These are phyloP conservation scores for Onychomys arenicola DNA, from an alignment of 2,797 vertebrate genomes.

Conservation along the genomic window DNA sequence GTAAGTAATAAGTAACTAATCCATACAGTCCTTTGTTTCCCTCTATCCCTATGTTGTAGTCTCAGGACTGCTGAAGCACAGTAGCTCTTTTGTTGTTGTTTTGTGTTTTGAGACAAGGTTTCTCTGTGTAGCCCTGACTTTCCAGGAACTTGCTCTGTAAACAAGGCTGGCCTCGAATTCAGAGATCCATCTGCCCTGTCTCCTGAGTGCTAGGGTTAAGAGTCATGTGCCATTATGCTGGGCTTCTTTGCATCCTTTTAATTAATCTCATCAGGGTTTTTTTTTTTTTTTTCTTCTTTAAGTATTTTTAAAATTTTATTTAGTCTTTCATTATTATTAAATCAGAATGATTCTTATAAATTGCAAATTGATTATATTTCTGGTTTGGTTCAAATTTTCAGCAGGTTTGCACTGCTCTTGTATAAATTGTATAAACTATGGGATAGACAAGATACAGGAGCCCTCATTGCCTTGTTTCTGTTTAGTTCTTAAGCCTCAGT, in stretches of 20 bases:
- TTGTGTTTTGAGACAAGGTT: background rate
- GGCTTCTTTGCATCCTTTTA: background rate
- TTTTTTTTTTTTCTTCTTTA: background rate
- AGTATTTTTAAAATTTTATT: background rate
- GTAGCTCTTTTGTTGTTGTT: background rate
- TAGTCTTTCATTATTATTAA: constrained; percentile 24
- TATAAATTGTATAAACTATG: background rate
- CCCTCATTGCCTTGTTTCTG: constrained; percentile 15
- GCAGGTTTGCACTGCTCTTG: background rate
- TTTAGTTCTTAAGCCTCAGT: background rate
- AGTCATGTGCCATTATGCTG: background rate
- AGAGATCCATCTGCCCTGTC: background rate
- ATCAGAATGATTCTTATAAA: constrained; percentile 19
- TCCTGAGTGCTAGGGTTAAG: background rate
- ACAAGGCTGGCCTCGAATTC: background rate
- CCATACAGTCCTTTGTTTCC: background rate
- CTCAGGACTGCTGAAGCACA: background rate
- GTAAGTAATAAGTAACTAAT: background rate
- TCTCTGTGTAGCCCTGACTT: background rate
- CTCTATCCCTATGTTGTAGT: background rate
- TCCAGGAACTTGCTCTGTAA: background rate
- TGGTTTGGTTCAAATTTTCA: background rate
- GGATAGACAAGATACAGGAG: background rate
- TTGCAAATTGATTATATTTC: background rate
- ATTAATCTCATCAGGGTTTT: background rate